phyloP scores from a whole-genome alignment of 2,113 vertebrate species.

The Notechis scutatus region DNA sequence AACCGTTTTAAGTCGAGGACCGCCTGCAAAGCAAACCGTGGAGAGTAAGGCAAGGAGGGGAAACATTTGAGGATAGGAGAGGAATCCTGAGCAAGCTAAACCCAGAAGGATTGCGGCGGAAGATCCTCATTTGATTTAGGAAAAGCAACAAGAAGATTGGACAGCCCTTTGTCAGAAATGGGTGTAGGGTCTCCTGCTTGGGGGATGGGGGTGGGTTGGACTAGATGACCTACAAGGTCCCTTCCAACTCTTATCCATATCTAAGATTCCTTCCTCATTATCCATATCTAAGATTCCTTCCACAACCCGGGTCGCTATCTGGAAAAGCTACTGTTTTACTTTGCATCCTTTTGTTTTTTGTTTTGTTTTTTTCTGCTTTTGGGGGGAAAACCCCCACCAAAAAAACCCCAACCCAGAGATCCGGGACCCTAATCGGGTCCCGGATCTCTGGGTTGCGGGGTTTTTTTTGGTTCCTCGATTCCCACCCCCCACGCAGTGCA shows the following conservation, averaged over 20 bases:
- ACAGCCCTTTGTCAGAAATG: too few species aligned
- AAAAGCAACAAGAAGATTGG: not conserved
- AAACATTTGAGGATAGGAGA: not conserved
- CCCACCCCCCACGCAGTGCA: not conserved
- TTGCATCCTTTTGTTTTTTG: too few species aligned
- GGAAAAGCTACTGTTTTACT: not conserved
- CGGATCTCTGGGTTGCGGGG: too few species aligned
- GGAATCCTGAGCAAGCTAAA: not conserved
- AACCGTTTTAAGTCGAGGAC: not conserved
- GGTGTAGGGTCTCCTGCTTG: too few species aligned
- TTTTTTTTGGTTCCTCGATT: too few species aligned
- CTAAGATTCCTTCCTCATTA: not conserved
- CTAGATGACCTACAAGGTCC: too few species aligned
- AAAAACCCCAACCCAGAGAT: not conserved
- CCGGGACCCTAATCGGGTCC: too few species aligned
- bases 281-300: not conserved
- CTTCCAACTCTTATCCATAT: too few species aligned
- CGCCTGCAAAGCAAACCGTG: rapidly evolving
- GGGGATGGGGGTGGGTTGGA: too few species aligned
- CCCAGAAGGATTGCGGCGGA: not conserved
- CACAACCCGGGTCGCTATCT: not conserved
- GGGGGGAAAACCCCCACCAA: too few species aligned
- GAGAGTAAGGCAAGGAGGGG: not conserved
- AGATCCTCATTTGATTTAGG: not conserved
- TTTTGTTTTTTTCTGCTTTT: too few species aligned